Evolutionary conservation across 2,113 vertebrate species (phyloP), one percentile per base, ranked within the genome.

Genomic region (Oncorhynchus nerka): DNA sequence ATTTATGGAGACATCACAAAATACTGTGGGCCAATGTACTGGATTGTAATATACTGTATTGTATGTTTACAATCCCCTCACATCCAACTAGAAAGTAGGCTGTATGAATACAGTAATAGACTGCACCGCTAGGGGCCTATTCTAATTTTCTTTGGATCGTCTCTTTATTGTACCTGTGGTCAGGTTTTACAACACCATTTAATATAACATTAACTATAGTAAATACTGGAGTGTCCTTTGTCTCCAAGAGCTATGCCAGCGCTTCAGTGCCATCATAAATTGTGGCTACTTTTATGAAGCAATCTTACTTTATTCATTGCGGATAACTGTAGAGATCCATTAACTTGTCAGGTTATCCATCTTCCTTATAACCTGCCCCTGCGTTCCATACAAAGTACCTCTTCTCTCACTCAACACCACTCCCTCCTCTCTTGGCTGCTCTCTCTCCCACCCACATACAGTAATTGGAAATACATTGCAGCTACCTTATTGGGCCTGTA

Each of bases 231-330:
- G 84, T 86, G 85, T 85, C 80, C 77, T 84, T 90, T 85, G 86
- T 80, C 78, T 81, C 75, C 73, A 39, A 79, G 84, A 90, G 87
- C 86, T 51, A 85, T 85, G 85, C 71, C 71, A 80, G 87, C 73
- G 71, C 71, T 81, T 85, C 82, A 76, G 76, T 68, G 78, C 83
- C 20, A 61, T 85, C 88, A 87, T 92, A 89, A 90, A 91, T 90
- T 88, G 71, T 78, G 74, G 73, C 30, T 84, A 83, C 83, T 91
- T 92, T 91, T 91, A 91, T 91, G 87, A 89, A 90, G 88, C 89
- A 91, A 91, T 91, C 86, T 91, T 81, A 90, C 88, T 92, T 91
- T 91, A 92, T 92, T 91, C 91, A 90, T 92, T 89, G 90, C 86
- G 86, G 85, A 92, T 91, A 91, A 91, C 90, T 85, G 87, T 83